Evolutionary conservation across 2,888 invertebrate genomes (phyloP).

Genomic region (Polydrusus pterygomalis): DNA sequence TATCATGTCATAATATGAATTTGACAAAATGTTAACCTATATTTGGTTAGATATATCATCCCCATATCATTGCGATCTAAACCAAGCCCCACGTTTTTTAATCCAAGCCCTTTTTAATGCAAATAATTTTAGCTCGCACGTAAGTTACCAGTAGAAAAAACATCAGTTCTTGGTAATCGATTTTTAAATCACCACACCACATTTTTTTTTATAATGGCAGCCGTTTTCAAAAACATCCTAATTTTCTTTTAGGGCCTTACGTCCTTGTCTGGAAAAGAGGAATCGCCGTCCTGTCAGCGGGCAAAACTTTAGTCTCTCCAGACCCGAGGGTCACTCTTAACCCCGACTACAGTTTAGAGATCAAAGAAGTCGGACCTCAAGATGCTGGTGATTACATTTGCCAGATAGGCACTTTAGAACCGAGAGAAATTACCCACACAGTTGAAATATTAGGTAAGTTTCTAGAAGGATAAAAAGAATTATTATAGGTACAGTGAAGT

Average conservation of each 20-base stretch:
- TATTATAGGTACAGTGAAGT: not conserved
- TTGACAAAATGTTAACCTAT: no score
- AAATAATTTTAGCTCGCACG: no score
- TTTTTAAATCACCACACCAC: no score
- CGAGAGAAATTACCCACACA: slow-evolving; percentile 79
- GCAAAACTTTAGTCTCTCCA: slow-evolving; percentile 78
- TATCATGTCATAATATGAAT: no score
- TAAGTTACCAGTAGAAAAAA: no score
- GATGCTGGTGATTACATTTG: slow-evolving; percentile 82
- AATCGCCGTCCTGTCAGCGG: slow-evolving; percentile 79
- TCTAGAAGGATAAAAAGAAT: slow-evolving; percentile 2
- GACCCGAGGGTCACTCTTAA: slow-evolving; percentile 78
- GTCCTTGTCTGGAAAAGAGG: slow-evolving; percentile 80
- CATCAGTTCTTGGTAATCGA: no score
- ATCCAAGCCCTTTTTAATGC: no score
- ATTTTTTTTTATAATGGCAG: no score
- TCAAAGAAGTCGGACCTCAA: slow-evolving; percentile 78
- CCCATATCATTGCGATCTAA: no score
- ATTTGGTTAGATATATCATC: no score
- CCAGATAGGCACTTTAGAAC: slow-evolving; percentile 79
- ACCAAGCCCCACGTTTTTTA: no score
- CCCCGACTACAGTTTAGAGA: slow-evolving; percentile 79
- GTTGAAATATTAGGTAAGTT: slow-evolving; percentile 80
- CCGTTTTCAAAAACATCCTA: slow-evolving; percentile 5
- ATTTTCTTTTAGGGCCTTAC: slow-evolving; percentile 73